Conservation (phyloP, 2,888 invertebrate genomes). For the Macaria liturata region DNA sequence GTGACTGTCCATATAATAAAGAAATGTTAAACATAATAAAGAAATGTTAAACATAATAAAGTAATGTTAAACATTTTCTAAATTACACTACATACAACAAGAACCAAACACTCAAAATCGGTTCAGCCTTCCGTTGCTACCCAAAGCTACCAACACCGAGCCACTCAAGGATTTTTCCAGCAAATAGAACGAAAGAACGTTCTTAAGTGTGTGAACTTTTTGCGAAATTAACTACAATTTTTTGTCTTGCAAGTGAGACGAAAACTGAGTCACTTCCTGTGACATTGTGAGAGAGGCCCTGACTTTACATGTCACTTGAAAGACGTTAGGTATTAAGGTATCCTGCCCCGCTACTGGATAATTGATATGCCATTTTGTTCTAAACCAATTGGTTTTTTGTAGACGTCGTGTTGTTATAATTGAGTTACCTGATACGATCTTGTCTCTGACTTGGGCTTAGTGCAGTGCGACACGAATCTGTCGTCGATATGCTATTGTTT, state of each 20-base stretch:
- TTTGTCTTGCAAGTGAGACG: slow-evolving; percentile 34
- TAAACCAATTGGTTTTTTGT: slow-evolving; percentile 12
- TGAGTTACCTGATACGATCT: slow-evolving; percentile 11
- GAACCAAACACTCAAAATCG: slow-evolving; percentile 5
- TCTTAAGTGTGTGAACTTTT: slow-evolving; percentile 27
- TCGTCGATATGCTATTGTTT: too few relatives aligned
- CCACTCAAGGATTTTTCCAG: slow-evolving; percentile 21
- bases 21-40: too few relatives aligned
- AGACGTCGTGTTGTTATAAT: slow-evolving; percentile 4
- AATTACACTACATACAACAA: background rate
- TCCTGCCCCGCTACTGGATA: slow-evolving; percentile 17
- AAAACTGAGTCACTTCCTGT: slow-evolving; percentile 62
- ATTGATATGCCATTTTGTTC: slow-evolving; percentile 13
- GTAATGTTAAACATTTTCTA: too few relatives aligned
- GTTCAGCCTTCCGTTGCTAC: slow-evolving; percentile 2
- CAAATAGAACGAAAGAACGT: slow-evolving; percentile 25
- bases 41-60: too few relatives aligned
- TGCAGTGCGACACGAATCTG: too few relatives aligned
- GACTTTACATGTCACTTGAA: slow-evolving; percentile 57
- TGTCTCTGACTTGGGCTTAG: too few relatives aligned
- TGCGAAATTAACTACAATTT: slow-evolving; percentile 26
- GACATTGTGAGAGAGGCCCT: slow-evolving; percentile 46
- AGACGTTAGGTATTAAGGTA: slow-evolving; percentile 32
- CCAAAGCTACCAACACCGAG: background rate
- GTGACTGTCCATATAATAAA: too few relatives aligned